Evolutionary conservation across 2,113 vertebrate genomes (phyloP).

Genomic region (Neolamprologus cancellatus): DNA sequence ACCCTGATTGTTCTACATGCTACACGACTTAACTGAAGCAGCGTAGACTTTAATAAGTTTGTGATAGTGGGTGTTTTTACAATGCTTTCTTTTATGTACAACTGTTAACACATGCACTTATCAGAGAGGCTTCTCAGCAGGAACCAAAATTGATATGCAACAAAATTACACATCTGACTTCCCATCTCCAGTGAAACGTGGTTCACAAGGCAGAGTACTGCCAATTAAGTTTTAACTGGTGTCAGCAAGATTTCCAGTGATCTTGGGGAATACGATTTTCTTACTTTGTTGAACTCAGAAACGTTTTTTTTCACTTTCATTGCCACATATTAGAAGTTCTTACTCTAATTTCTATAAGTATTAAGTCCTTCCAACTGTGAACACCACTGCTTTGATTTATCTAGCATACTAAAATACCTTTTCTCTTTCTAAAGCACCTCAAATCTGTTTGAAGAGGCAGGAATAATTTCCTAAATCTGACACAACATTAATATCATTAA

Average conservation of each 20-base stretch:
- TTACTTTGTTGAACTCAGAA: constrained; percentile 19
- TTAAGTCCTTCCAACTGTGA: constrained; percentile 1
- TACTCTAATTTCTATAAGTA: not conserved
- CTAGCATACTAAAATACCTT: not conserved
- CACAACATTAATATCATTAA: not conserved
- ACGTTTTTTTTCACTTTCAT: not conserved
- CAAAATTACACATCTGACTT: constrained; percentile 37
- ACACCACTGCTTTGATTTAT: not conserved
- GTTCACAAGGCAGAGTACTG: constrained; percentile 1
- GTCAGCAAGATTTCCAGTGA: constrained; percentile 42
- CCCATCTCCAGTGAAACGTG: constrained; percentile 32
- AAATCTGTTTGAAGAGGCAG: not conserved
- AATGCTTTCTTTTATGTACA: not conserved
- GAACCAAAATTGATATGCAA: constrained; percentile 26
- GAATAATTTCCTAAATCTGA: not conserved
- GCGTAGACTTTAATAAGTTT: not conserved
- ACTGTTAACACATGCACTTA: not conserved
- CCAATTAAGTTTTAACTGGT: constrained; percentile 34
- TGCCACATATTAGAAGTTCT: not conserved
- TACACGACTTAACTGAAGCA: not conserved
- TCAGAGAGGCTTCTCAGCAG: not conserved
- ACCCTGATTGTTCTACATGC: not conserved
- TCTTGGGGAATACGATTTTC: constrained; percentile 14
- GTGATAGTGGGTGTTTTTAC: not conserved
- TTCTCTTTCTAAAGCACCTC: not conserved